These are phyloP conservation scores for Sericinus montela DNA, from an alignment of 2,888 invertebrate genomes.

Conservation along the genomic window DNA sequence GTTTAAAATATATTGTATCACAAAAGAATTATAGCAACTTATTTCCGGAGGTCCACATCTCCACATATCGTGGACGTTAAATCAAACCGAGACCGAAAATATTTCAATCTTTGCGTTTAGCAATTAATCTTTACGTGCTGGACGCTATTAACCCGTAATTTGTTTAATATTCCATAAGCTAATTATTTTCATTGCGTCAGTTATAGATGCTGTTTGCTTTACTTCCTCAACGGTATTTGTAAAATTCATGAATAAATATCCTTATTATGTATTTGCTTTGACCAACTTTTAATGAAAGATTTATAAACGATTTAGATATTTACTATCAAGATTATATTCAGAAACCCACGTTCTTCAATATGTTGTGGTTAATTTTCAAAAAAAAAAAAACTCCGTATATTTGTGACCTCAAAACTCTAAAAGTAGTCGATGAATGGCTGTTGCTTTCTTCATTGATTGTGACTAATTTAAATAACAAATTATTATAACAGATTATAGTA, in stretches of 20 bases:
- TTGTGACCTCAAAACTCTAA: too few relatives aligned
- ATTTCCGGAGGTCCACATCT: slow-evolving; percentile 16
- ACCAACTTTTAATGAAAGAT: too few relatives aligned
- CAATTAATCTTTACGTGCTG: slow-evolving; percentile 15
- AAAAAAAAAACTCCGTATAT: too few relatives aligned
- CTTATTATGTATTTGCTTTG: background rate
- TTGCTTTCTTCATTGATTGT: too few relatives aligned
- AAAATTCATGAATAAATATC: slow-evolving; percentile 7
- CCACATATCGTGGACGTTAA: slow-evolving; percentile 6
- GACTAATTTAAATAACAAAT: too few relatives aligned
- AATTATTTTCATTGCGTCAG: slow-evolving; percentile 6
- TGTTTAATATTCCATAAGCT: slow-evolving; percentile 13
- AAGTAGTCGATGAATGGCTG: too few relatives aligned
- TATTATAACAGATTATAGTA: too few relatives aligned
- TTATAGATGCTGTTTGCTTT: background rate
- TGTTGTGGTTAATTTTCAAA: too few relatives aligned
- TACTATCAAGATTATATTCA: too few relatives aligned
- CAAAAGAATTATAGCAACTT: background rate
- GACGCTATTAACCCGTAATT: slow-evolving; percentile 10
- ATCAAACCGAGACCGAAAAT: slow-evolving; percentile 7
- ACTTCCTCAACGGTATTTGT: slow-evolving; percentile 11
- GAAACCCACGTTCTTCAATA: too few relatives aligned
- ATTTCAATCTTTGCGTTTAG: slow-evolving; percentile 9
- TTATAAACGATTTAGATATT: too few relatives aligned
- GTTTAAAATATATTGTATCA: too few relatives aligned